Evolutionary conservation across 2,113 vertebrate species (phyloP).

Genomic region (Montifringilla adamsi): DNA sequence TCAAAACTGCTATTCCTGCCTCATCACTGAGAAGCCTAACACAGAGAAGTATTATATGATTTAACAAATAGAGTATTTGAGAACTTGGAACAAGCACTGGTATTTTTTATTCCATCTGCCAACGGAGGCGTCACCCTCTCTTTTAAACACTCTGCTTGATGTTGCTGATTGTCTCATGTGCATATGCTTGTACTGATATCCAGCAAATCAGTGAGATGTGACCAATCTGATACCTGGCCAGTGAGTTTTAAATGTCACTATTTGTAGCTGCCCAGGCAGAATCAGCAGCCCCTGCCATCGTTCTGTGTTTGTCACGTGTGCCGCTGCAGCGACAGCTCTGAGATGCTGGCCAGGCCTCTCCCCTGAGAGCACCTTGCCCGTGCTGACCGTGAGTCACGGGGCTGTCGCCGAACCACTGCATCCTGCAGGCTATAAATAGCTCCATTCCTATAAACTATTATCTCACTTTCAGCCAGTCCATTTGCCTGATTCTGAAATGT

Average conservation of each 20-base stretch:
- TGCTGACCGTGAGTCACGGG: not conserved
- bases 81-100: not conserved
- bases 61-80: not conserved
- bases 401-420: not conserved
- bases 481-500: not conserved
- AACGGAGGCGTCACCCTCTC: not conserved
- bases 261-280: not conserved
- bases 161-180: not conserved
- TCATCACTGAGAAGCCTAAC: not conserved
- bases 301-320: not conserved
- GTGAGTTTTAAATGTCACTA: not conserved
- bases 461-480: not conserved
- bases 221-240: not conserved
- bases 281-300: rapidly evolving
- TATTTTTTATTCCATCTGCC: not conserved
- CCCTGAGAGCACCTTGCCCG: not conserved
- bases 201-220: not conserved
- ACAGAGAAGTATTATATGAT: not conserved
- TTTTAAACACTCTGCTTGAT: not conserved
- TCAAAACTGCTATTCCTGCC: not conserved
- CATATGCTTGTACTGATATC: too few relatives aligned
- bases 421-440: slow-evolving; percentile 19
- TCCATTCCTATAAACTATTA: not conserved
- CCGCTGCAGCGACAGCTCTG: not conserved
- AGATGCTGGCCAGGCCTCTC: not conserved